These are phyloP conservation scores for Cabera pusaria DNA, from an alignment of 2,888 invertebrate species.

Conservation along the genomic window DNA sequence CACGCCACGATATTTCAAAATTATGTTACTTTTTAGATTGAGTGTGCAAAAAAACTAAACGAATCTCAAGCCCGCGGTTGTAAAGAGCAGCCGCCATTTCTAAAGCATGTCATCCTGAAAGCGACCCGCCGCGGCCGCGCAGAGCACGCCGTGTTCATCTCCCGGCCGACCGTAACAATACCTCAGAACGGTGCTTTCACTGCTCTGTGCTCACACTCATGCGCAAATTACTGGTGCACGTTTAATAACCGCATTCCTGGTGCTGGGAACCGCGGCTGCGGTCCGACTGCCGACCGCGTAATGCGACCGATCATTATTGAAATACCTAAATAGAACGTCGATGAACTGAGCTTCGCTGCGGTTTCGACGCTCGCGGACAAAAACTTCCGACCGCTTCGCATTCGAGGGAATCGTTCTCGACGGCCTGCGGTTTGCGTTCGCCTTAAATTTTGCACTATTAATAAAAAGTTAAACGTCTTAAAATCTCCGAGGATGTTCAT, in stretches of 20 bases:
- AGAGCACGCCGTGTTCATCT: background rate
- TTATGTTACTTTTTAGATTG: no score
- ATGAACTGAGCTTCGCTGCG: constrained; percentile 10
- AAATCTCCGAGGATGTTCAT: no score
- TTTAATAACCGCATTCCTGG: constrained; percentile 14
- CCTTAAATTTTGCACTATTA: no score
- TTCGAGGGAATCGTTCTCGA: no score
- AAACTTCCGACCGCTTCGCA: constrained; percentile 3
- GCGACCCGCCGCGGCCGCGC: no score
- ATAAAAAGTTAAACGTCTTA: no score
- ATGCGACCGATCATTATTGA: constrained; percentile 28
- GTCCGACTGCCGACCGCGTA: constrained; percentile 1
- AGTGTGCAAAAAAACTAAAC: no score
- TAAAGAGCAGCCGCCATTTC: no score
- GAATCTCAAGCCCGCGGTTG: no score
- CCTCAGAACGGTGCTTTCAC: constrained; percentile 7
- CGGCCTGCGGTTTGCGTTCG: no score
- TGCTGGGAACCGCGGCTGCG: constrained; percentile 2
- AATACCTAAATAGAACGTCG: constrained; percentile 16
- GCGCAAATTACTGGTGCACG: constrained; percentile 5
- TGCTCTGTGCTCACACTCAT: constrained; percentile 3
- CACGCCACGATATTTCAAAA: no score
- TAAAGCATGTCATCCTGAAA: no score
- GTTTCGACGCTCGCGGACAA: constrained; percentile 8
- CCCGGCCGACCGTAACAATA: constrained; percentile 1